These are phyloP conservation scores for Stegophylla sp. DNA, from an alignment of 2,888 invertebrate genomes.

Conservation along the genomic window DNA sequence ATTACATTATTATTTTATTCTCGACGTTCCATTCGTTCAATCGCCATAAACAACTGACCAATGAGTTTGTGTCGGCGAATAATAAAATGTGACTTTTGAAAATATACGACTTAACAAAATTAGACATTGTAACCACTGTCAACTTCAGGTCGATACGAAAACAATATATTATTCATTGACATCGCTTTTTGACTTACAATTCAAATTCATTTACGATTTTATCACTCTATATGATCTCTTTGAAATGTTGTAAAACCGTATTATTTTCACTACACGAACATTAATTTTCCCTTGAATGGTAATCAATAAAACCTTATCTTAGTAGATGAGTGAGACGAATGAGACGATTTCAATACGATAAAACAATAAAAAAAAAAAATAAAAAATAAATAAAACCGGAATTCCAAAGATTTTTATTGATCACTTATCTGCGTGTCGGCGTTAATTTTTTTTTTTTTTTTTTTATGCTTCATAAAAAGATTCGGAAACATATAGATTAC, in stretches of 20 bases:
- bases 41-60: too few species aligned
- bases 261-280: neutral
- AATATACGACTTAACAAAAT: too few species aligned
- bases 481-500: neutral
- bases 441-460: too few species aligned
- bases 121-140: neutral
- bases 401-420: neutral
- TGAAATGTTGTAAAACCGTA: neutral
- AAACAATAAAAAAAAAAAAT: neutral
- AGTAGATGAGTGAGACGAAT: neutral
- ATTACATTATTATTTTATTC: too few species aligned
- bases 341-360: too few species aligned
- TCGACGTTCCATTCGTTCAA: too few species aligned
- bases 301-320: neutral
- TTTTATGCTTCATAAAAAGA: neutral
- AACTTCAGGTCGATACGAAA: neutral
- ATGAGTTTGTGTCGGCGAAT: too few species aligned
- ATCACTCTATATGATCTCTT: neutral
- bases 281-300: neutral
- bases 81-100: too few species aligned
- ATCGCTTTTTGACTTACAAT: neutral
- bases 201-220: neutral
- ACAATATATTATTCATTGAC: neutral
- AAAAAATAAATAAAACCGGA: neutral
- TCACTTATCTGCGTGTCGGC: neutral